phyloP scores from a whole-genome alignment of 2,888 invertebrate genomes.

The Synanthedon formicaeformis region DNA sequence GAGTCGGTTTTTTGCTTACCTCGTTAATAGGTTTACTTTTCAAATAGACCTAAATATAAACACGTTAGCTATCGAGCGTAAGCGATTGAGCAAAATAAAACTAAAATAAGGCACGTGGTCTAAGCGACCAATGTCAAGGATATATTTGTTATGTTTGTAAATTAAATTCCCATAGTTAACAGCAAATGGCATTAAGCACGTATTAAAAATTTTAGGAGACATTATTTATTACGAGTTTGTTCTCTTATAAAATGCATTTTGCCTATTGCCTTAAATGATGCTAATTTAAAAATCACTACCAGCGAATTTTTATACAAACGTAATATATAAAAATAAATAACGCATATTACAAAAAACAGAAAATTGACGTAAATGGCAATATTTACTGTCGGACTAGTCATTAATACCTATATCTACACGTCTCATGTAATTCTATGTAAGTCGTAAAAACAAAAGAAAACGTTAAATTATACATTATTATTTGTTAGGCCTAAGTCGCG shows the following conservation, averaged over 20 bases:
- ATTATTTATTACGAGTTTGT: too few species aligned
- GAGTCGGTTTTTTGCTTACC: too few species aligned
- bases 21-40: too few species aligned
- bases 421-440: conserved; percentile 15
- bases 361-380: conserved; percentile 63
- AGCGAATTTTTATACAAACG: conserved; percentile 49
- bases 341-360: conserved; percentile 63
- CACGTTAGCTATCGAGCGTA: conserved; percentile 42
- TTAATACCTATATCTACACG: conserved; percentile 60
- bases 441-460: neutral
- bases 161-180: too few species aligned
- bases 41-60: too few species aligned
- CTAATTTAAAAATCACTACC: conserved; percentile 17
- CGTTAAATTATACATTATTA: neutral
- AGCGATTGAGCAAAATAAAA: conserved; percentile 55
- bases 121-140: conserved; percentile 27
- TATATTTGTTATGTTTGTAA: conserved; percentile 2
- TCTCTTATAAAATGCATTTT: neutral
- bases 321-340: conserved; percentile 62
- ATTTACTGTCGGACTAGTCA: conserved; percentile 65
- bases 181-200: too few species aligned
- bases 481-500: neutral
- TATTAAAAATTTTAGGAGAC: too few species aligned
- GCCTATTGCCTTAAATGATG: neutral
- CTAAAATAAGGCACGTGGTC: conserved; percentile 60